Evolutionary conservation across 2,888 invertebrate genomes (phyloP), one percentile per base, ranked within the genome.

Genomic region (Epiblema foenella): DNA sequence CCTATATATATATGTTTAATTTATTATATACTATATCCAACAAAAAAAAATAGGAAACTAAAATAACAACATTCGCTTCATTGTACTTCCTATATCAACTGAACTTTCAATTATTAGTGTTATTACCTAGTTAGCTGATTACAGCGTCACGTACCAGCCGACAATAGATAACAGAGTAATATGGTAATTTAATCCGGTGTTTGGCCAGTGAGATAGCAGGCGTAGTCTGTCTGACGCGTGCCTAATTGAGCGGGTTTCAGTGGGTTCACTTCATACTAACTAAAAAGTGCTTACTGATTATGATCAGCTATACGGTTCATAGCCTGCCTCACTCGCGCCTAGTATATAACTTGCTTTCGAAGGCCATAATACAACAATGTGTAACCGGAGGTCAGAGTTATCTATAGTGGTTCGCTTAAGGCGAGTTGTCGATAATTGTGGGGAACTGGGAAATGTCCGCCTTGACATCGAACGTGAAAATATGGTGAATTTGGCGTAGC

Each of bases 141-240:
- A 71, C 71, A 46, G 62, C 49, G 57, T 62, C 67, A 67, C 71
- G 71, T 71, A 66, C 33, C 42, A 54, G 46, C 54, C 46, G 52
- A 42, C 42, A 51, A 51, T 59, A 66, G 71, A 71, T 71, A 67
- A 56, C 39, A 67, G 66, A 71, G 67, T 71, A 71, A 51, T 71
- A 67, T 71, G 71, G 71, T 71, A 71, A 71, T 71, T 67, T 67
- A 71, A 71, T 62, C 66, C 71, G 66, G 18, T 57, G 67, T 62
- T 71, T 56, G 71, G 71, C 29, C 71, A 49, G 67, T 20, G 71
- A 66, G 71, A 71, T 67, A 71, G 67, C 67, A 29, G 59, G 56
- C 65, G 65, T 51, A 18, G 58, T 58, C 42, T 46, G 60, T 71
- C 60, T 60, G 62, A 39, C 60, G 71, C 24, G 17, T 29, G 56